Conservation (phyloP, 2,113 vertebrate genomes). For the Willisornis vidua region DNA sequence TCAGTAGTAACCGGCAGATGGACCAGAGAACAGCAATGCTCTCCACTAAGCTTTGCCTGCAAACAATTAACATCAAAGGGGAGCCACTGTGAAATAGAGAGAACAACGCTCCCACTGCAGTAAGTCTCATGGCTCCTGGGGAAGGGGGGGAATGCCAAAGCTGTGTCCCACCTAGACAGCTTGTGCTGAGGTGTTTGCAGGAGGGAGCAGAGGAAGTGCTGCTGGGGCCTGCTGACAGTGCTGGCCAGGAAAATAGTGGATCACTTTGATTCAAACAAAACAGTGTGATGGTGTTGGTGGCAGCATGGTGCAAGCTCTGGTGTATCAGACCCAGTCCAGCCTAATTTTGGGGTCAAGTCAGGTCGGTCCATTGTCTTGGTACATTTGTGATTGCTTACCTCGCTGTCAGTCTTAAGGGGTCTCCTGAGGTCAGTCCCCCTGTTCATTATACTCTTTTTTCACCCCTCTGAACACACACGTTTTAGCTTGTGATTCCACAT, state of each 20-base stretch:
- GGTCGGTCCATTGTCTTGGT: background rate
- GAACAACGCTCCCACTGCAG: background rate
- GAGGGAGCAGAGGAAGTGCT: background rate
- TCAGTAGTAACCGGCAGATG: slow-evolving; percentile 25
- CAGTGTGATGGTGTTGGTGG: background rate
- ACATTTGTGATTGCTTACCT: background rate
- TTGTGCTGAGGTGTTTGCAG: background rate
- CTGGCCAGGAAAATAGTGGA: background rate
- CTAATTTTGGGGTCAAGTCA: background rate
- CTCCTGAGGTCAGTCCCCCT: background rate
- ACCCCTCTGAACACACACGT: background rate
- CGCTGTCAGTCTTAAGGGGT: background rate
- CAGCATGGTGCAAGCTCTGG: background rate
- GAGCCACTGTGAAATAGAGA: background rate
- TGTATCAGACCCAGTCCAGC: background rate
- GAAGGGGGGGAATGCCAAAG: background rate
- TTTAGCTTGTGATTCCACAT: background rate
- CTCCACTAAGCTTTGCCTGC: slow-evolving; percentile 26
- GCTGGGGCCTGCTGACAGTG: background rate
- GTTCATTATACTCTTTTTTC: background rate
- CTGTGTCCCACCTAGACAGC: background rate
- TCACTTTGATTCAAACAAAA: background rate
- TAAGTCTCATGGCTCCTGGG: background rate
- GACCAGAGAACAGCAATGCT: background rate
- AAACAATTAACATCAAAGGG: slow-evolving; percentile 66